phyloP scores from a whole-genome alignment of 2,113 vertebrate genomes.

The Naja naja region DNA sequence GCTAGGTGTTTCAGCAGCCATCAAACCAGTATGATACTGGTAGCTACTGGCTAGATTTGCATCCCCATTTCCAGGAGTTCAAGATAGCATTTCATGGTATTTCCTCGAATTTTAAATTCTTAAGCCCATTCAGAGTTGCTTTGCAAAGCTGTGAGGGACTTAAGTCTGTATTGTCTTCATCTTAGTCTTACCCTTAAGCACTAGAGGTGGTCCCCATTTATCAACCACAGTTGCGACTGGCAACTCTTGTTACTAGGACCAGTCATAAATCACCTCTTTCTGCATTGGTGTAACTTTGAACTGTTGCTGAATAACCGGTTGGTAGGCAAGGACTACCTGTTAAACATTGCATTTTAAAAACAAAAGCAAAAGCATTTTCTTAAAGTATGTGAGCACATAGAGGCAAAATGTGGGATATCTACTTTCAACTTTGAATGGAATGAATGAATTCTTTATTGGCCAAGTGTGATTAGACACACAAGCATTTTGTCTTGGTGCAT shows the following conservation, averaged over 20 bases:
- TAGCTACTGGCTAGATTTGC: background rate
- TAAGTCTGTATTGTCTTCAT: background rate
- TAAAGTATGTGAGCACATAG: background rate
- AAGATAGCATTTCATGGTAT: background rate
- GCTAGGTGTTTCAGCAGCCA: background rate
- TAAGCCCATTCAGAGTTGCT: no score
- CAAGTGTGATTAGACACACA: no score
- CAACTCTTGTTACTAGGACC: background rate
- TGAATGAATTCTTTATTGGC: no score
- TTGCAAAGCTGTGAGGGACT: background rate
- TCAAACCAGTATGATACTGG: background rate
- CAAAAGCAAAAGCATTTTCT: background rate
- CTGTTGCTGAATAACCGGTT: background rate
- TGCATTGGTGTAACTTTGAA: background rate
- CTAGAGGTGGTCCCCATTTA: background rate
- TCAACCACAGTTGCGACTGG: background rate
- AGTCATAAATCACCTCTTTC: background rate
- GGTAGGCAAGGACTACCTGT: background rate
- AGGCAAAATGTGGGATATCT: background rate
- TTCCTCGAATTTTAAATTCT: background rate
- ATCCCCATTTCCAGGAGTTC: background rate
- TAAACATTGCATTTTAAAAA: background rate
- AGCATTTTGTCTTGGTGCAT: no score
- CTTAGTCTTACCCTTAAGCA: background rate
- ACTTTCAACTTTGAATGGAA: background rate